Base-by-base conservation (phyloP, 2,797 vertebrate genomes). In the Channallabes apus region DNA sequence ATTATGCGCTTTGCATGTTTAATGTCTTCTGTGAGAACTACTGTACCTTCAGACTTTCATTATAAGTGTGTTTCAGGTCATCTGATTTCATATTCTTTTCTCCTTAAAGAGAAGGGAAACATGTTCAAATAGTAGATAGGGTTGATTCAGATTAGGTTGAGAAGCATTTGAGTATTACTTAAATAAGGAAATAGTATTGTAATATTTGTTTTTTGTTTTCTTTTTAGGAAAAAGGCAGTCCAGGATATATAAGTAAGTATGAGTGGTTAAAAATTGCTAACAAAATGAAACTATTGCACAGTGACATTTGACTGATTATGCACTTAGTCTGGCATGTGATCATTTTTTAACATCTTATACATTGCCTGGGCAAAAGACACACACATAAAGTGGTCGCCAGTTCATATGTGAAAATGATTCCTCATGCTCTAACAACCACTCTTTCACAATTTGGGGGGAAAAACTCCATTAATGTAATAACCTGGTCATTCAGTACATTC, bases 201-300 rank as follows among this genome's bases (percentile, higher is more conserved):
- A 62, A 35, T 32, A 3, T 67, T 22, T 65, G 38, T 46, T 65
- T 87, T 83, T 61, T 11, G 3, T 85, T n/a, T 87, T 11, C 32
- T 90, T 93, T 82, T 3, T 51, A 95, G 94, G 91, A 38, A 82
- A n/a, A 88, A 91, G 85, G 62, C 15, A 22, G 29, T 12, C 76
- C 61, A 87, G 82, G 71, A 89, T 29, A 56, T 82, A 88, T 80
- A 51, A 72, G 94, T 95, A 88, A 94, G 94, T 92, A 89, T 93
- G 91, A 88, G 20, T 73, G 7, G 24, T 68, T 51, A 29, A 6
- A 58, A 35, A 38, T 27, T 9, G 5, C 17, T 27, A 76, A 61
- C 51, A 76, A 5, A 27, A 27, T 27, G 9, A 58, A 77, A 77
- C 20, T 59, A 58, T 29, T 35, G 27, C 51, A 61, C 29, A 59